Evolutionary conservation across 2,113 vertebrate species (phyloP).

Genomic region (Scortum barcoo): DNA sequence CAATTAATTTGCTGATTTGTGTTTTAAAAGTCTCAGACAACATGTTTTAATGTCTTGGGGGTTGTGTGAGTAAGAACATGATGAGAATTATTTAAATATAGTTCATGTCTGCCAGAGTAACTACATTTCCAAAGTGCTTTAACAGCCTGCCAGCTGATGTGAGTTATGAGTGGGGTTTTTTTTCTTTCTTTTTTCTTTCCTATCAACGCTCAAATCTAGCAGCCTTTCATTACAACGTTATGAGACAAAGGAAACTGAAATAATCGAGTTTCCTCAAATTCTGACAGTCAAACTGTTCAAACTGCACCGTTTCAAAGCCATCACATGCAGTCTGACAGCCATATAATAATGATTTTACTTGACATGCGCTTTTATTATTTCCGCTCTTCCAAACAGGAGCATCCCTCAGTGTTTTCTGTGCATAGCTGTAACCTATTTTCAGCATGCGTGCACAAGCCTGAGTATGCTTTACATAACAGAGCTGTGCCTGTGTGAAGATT

Average conservation of each 20-base stretch:
- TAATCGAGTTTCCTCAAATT: background rate
- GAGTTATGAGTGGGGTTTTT: conserved; percentile 5
- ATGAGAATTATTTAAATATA: conserved; percentile 34
- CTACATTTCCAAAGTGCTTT: conserved; percentile 3
- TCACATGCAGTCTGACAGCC: background rate
- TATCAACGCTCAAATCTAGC: conserved; percentile 14
- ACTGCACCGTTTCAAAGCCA: background rate
- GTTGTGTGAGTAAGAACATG: conserved; percentile 15
- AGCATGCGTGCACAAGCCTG: background rate
- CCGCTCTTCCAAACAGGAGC: background rate
- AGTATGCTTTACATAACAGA: conserved; percentile 6
- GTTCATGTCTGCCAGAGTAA: conserved; percentile 20
- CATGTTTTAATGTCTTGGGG: background rate
- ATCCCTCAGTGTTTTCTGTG: background rate
- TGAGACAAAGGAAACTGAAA: conserved; percentile 5
- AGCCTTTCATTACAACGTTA: conserved; percentile 20
- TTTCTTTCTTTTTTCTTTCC: background rate
- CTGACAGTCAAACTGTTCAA: conserved; percentile 2
- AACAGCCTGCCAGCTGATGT: background rate
- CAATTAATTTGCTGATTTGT: conserved; percentile 12
- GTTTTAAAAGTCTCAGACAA: conserved; percentile 20
- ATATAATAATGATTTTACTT: conserved; percentile 6
- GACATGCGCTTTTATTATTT: background rate
- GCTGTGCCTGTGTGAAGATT: background rate
- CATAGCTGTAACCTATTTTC: conserved; percentile 9